Evolutionary conservation across 2,113 vertebrate species (phyloP), one percentile per base, ranked within the genome.

Genomic region (Chionodraco myersi): DNA sequence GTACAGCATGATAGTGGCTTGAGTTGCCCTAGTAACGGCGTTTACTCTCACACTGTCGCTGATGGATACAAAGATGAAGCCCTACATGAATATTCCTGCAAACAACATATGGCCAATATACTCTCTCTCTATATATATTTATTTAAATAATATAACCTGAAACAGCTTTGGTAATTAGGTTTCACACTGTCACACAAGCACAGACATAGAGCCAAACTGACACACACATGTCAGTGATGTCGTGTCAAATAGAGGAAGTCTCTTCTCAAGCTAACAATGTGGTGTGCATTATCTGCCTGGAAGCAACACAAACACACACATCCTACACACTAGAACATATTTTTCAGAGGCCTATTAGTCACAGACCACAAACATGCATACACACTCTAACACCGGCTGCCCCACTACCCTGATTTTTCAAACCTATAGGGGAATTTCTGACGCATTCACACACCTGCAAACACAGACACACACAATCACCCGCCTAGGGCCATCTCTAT

Each of bases 381-480:
- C 74, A 72, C 71, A 71, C 69, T 89, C 84, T 61, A 75, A 80
- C 79, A 73, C 47, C 10, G 21, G 82, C 81, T 92, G 93, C 71
- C 91, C 93, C 84, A 93, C 78, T 94, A 90, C 91, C 90, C 93
- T 91, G 79, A 79, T 91, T 94, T 84, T 69, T 53, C 72, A 79
- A 83, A 82, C 49, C 84, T 84, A 75, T 77, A 78, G 63, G 85
- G 21, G 84, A 83, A 83, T 49, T 61, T 49, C 56, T 80, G 83
- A 90, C 60, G 58, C 83, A 72, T 62, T 10, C 76, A 79, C 65
- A 60, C 72, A 56, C 18, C 10, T 18, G 21, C 23, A 53, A 41
- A 57, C 61, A 59, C 15, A 41, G 45, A 45, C 45, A 54, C 75
- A 61, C 74, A 74, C 73, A 68, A 67, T 60, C 70, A 53, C 64